Percentiles rank a stretch among this genome's conserved stretches.
Evolutionary conservation across 30 jellyfish, hydroid and myxozoan species (phyloP).

Genomic region (Chironex yamaguchii): DNA sequence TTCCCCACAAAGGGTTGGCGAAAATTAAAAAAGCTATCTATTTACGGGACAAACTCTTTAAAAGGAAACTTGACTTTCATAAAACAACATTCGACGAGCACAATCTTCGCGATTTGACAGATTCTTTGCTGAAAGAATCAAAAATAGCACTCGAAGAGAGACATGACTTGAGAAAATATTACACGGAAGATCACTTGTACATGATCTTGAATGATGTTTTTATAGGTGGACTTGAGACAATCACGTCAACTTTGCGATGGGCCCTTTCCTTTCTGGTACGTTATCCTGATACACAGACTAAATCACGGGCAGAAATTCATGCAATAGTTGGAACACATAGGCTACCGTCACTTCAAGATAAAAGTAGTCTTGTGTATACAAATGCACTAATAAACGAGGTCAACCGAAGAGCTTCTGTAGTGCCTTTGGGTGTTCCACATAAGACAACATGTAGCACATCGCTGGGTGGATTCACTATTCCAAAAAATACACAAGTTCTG

Average conservation of each 20-base stretch:
- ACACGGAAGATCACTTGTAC: constrained; percentile 62
- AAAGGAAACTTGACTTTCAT: constrained; percentile 66
- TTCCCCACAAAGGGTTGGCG: constrained; percentile 55
- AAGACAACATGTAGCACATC: constrained; percentile 72
- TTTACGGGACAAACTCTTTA: constrained; percentile 66
- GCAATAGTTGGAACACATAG: constrained; percentile 55
- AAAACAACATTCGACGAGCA: constrained; percentile 58
- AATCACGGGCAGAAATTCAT: constrained; percentile 62
- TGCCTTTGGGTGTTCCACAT: constrained; percentile 87
- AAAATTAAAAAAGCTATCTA: constrained; percentile 39
- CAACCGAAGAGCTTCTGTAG: constrained; percentile 65
- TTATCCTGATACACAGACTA: constrained; percentile 71
- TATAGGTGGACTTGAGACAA: constrained; percentile 83
- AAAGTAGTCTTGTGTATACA: constrained; percentile 40
- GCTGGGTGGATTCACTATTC: constrained; percentile 63
- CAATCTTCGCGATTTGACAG: constrained; percentile 82
- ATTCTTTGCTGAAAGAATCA: constrained; percentile 53
- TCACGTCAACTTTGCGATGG: constrained; percentile 79
- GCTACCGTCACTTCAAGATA: constrained; percentile 62
- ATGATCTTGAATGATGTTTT: constrained; percentile 67
- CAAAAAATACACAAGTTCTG: constrained; percentile 70
- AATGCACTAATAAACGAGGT: constrained; percentile 76
- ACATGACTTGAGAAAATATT: constrained; percentile 10
- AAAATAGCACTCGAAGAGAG: constrained; percentile 7
- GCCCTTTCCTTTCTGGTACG: constrained; percentile 51